phyloP scores from a whole-genome alignment of 2,888 invertebrate genomes.

The Unio delphinus region DNA sequence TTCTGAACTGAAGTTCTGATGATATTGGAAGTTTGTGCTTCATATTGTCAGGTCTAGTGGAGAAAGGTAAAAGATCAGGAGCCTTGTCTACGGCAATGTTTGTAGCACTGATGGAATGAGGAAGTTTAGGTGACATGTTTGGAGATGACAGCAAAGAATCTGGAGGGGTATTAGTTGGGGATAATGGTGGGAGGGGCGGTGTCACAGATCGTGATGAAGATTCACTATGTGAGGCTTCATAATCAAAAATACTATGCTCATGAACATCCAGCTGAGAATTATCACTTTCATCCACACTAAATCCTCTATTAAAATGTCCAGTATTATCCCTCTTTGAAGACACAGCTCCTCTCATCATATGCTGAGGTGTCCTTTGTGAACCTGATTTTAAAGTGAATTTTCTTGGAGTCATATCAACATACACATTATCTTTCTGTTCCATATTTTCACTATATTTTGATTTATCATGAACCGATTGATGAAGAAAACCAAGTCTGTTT shows the following conservation, averaged over 20 bases:
- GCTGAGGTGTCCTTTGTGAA: neutral
- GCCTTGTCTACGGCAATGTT: constrained; percentile 33
- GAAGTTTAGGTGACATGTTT: constrained; percentile 20
- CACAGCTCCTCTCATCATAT: neutral
- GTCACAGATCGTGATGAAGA: constrained; percentile 54
- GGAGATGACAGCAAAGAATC: constrained; percentile 36
- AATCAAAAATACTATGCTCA: constrained; percentile 54
- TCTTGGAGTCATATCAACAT: no score
- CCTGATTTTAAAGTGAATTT: no score
- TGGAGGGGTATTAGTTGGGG: constrained; percentile 50
- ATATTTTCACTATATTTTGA: no score
- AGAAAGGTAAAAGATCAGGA: constrained; percentile 30
- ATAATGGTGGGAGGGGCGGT: constrained; percentile 57
- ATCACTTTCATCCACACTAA: constrained; percentile 27
- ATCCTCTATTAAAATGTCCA: constrained; percentile 13
- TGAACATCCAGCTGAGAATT: constrained; percentile 22
- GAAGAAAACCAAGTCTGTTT: neutral
- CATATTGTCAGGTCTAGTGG: constrained; percentile 7
- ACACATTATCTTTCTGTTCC: no score
- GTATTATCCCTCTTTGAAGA: constrained; percentile 6
- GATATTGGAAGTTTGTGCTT: constrained; percentile 18
- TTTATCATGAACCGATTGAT: neutral
- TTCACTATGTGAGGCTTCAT: constrained; percentile 38
- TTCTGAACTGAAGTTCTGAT: constrained; percentile 26
- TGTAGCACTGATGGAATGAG: constrained; percentile 37